Conservation (phyloP, 2,113 vertebrate species). For the Tichodroma muraria region DNA sequence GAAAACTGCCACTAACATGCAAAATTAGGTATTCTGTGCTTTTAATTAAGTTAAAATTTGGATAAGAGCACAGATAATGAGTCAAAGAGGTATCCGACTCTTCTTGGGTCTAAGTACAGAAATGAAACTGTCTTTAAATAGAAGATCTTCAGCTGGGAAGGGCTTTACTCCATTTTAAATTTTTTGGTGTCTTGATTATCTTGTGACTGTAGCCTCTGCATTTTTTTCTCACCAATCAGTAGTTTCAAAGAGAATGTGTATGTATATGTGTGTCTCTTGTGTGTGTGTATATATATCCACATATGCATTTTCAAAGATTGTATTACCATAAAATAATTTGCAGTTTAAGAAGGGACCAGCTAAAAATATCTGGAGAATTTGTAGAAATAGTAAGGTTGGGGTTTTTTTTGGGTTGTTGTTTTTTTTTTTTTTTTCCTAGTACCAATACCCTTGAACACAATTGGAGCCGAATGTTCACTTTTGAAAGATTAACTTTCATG, state of each 20-base stretch:
- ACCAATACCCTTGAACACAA: conserved; percentile 5
- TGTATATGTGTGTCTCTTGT: not conserved
- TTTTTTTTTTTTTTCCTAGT: not conserved
- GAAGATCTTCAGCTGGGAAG: not conserved
- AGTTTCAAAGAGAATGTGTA: not conserved
- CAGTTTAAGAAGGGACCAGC: not conserved
- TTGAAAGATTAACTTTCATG: conserved; percentile 54
- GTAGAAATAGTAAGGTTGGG: not conserved
- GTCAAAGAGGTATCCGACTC: not conserved
- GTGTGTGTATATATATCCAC: not conserved
- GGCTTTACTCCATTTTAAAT: not conserved
- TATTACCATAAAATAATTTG: not conserved
- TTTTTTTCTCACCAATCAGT: not conserved
- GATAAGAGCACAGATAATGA: not conserved
- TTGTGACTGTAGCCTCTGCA: not conserved
- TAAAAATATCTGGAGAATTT: conserved; percentile 26
- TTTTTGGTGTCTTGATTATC: not conserved
- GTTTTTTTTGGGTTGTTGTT: not conserved
- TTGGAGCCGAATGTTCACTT: conserved; percentile 39
- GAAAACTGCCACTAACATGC: not conserved
- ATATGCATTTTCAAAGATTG: not conserved
- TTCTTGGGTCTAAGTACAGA: not conserved
- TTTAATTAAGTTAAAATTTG: not conserved
- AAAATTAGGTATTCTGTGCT: not conserved
- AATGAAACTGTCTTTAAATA: not conserved